A percentile compares a stretch with the other conserved stretches of the same genome.
Conservation (phyloP, 2,113 vertebrate genomes). For the Orthochromis malagaraziensis region DNA sequence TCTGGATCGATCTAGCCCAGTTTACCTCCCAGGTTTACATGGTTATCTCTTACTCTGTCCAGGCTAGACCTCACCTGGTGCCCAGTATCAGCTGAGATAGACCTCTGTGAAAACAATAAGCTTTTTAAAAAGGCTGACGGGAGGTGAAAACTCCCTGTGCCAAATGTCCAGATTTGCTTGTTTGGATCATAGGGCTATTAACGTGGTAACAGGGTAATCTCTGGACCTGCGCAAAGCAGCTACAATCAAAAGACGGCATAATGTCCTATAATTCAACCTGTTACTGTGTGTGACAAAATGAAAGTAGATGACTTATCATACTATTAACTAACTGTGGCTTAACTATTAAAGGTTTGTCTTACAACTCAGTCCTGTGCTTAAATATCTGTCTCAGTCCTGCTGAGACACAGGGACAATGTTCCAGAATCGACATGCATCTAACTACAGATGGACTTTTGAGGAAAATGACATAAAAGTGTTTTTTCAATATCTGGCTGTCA, state of each 20-base stretch:
- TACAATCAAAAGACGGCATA: not conserved
- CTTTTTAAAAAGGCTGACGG: not conserved
- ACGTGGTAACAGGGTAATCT: not conserved
- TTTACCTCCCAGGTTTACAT: not conserved
- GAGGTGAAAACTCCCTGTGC: not conserved
- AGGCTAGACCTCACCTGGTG: not conserved
- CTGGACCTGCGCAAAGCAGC: not conserved
- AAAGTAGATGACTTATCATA: not conserved
- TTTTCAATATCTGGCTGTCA: not conserved
- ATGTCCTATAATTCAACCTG: not conserved
- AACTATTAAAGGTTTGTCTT: not conserved
- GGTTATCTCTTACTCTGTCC: not conserved
- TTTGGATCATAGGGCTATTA: not conserved
- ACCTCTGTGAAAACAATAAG: not conserved
- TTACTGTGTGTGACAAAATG: not conserved
- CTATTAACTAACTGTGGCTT: not conserved
- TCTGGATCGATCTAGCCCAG: not conserved
- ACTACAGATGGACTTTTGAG: not conserved
- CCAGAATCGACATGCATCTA: not conserved
- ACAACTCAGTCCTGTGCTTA: not conserved
- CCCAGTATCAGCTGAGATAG: not conserved
- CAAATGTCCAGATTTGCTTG: not conserved
- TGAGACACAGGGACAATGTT: not conserved
- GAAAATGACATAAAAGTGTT: not conserved
- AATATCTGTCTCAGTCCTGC: not conserved